phyloP scores from a whole-genome alignment of 1,140 invertebrate genomes.

The Rhynchophorus ferrugineus region DNA sequence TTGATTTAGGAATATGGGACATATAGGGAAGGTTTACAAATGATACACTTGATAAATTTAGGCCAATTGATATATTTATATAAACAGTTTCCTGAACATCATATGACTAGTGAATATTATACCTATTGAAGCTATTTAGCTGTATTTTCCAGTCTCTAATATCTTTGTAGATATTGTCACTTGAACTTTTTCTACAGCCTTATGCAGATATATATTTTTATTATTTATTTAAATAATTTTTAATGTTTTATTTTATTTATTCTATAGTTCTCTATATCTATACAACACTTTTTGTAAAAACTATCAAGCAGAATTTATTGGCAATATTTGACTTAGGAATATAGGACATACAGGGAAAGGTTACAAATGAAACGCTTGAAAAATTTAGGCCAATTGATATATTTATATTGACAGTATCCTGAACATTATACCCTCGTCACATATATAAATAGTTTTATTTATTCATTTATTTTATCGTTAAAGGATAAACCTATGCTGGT shows the following conservation, averaged over 20 bases:
- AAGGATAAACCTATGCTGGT: constrained; percentile 8
- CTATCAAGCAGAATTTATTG: too few species aligned
- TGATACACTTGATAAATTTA: constrained; percentile 25
- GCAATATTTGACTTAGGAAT: too few species aligned
- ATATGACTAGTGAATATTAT: too few species aligned
- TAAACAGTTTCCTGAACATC: constrained; percentile 41
- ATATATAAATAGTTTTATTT: constrained; percentile 34
- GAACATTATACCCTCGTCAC: constrained; percentile 40
- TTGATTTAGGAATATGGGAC: too few species aligned
- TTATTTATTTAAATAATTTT: constrained; percentile 35
- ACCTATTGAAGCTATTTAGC: too few species aligned
- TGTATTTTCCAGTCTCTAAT: too few species aligned
- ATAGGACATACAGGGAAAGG: neutral
- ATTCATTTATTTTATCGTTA: constrained; percentile 15
- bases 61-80: constrained; percentile 43
- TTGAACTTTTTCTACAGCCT: too few species aligned
- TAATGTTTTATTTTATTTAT: too few species aligned
- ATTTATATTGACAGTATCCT: constrained; percentile 42
- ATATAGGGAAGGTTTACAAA: constrained; percentile 2
- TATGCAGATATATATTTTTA: too few species aligned
- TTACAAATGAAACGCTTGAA: constrained; percentile 18
- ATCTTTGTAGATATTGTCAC: too few species aligned
- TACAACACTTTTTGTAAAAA: too few species aligned
- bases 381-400: constrained; percentile 41
- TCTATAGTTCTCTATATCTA: too few species aligned